Evolutionary conservation across 2,797 vertebrate species (phyloP).

Genomic region (Caiman crocodilus): DNA sequence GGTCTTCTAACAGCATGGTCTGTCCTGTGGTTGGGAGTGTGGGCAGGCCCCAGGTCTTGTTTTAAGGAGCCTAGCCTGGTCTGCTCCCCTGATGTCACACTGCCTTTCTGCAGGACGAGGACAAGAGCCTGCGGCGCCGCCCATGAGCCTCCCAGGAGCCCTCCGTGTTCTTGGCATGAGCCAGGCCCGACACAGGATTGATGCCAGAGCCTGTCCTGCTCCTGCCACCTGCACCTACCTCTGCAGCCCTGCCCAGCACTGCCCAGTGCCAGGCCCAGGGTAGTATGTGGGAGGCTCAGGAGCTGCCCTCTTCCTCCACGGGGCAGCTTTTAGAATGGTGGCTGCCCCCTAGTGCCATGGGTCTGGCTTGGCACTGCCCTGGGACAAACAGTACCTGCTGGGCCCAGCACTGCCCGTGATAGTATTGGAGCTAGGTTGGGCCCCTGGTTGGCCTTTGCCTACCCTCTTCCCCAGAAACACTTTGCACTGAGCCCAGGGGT

Average conservation of each 20-base stretch:
- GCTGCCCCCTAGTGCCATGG: too few species aligned
- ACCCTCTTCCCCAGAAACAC: too few species aligned
- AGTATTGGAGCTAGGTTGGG: too few species aligned
- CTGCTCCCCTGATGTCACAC: background rate
- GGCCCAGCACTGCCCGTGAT: too few species aligned
- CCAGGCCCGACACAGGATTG: background rate
- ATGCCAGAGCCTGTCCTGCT: background rate
- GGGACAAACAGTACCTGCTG: too few species aligned
- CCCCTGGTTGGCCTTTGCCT: too few species aligned
- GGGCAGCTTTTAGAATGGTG: too few species aligned
- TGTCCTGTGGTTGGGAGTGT: too few species aligned
- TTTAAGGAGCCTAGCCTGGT: background rate
- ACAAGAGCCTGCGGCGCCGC: constrained; percentile 65
- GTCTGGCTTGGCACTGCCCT: background rate
- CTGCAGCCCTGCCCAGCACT: background rate
- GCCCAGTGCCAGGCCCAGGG: background rate
- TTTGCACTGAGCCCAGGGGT: too few species aligned
- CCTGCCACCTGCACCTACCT: constrained; percentile 25
- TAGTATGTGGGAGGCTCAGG: too few species aligned
- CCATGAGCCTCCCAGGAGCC: constrained; percentile 1
- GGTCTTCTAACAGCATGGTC: background rate
- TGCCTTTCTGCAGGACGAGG: constrained; percentile 69
- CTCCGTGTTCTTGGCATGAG: background rate
- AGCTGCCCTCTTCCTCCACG: too few species aligned
- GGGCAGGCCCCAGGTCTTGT: too few species aligned